Percentiles rank a stretch among this genome's conserved stretches.
phyloP scores from a whole-genome alignment of 1,140 invertebrate genomes.

The Vanessa tameamea region DNA sequence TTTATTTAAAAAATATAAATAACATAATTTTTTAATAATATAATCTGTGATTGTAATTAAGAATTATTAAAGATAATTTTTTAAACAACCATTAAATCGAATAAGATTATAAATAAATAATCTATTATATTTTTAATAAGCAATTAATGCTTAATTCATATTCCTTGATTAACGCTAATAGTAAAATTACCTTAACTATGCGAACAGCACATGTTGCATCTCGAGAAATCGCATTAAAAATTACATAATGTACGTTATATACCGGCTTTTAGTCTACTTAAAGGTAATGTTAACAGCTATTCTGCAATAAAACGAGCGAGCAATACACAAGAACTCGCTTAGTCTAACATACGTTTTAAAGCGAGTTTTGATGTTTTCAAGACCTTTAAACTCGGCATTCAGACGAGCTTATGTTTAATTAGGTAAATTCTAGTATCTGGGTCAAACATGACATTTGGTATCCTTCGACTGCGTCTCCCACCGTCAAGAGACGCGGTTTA shows the following conservation, averaged over 20 bases:
- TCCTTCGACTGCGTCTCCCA: neutral
- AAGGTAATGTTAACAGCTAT: constrained; percentile 31
- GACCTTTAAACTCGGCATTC: constrained; percentile 46
- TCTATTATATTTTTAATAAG: too few species aligned
- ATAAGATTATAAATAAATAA: too few species aligned
- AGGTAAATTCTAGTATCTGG: constrained; percentile 17
- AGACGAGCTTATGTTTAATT: constrained; percentile 27
- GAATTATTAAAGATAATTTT: too few species aligned
- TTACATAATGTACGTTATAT: constrained; percentile 35
- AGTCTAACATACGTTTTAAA: constrained; percentile 40
- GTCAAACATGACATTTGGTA: constrained; percentile 16
- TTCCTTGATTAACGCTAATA: neutral
- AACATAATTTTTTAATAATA: too few species aligned
- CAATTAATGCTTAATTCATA: neutral
- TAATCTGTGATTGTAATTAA: too few species aligned
- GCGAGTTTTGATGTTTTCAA: constrained; percentile 50
- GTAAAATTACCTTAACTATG: neutral
- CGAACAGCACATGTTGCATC: constrained; percentile 18
- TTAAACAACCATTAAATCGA: too few species aligned
- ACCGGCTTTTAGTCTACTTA: constrained; percentile 37
- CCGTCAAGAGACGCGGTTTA: too few species aligned
- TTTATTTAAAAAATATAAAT: too few species aligned
- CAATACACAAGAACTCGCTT: constrained; percentile 52
- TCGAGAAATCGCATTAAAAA: constrained; percentile 38
- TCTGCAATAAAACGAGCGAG: constrained; percentile 39